A percentile compares a stretch with the other conserved stretches of the same genome.
Conservation (phyloP, 2,113 vertebrate species). For the Nymphicus hollandicus region DNA sequence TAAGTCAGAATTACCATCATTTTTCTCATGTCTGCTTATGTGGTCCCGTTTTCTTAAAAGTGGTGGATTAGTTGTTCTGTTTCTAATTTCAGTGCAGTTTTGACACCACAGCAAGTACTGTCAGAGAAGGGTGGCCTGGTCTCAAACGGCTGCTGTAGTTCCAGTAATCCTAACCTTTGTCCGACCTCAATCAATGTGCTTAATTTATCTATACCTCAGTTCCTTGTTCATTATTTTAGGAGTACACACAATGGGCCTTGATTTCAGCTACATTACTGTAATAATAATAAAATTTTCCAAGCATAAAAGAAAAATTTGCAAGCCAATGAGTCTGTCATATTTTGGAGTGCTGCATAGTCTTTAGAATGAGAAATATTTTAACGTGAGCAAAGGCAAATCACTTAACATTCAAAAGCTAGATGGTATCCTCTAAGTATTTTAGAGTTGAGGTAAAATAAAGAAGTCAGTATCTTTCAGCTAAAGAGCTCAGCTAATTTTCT, state of each 20-base stretch:
- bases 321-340: neutral
- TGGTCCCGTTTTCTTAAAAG: neutral
- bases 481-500: neutral
- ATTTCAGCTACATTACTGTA: neutral
- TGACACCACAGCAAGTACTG: neutral
- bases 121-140: neutral
- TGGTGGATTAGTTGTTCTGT: neutral
- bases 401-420: neutral
- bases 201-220: neutral
- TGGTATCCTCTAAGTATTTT: neutral
- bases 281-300: neutral
- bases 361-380: neutral
- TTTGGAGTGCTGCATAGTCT: neutral
- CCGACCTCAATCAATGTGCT: neutral
- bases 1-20: neutral
- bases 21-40: neutral
- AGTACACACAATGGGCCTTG: neutral
- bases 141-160: neutral
- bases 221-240: neutral
- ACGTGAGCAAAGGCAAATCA: neutral
- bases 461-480: neutral
- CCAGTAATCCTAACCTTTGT: neutral
- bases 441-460: neutral
- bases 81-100: neutral
- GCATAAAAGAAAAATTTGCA: conserved; percentile 10